Evolutionary conservation across 2,797 vertebrate species (phyloP).

Genomic region (Hozukius guyotensis): DNA sequence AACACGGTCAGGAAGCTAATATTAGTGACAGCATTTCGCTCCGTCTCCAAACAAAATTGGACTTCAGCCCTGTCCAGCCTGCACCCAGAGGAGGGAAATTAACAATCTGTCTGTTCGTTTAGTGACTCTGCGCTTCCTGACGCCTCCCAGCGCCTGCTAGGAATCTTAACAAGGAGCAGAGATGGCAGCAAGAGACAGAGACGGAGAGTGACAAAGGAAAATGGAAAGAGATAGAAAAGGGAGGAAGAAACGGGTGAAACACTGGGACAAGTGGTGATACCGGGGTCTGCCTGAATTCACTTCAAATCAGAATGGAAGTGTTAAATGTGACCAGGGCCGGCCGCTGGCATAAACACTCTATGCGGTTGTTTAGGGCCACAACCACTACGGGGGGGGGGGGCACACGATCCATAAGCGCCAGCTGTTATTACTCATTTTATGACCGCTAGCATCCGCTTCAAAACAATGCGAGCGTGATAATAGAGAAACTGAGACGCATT

Average conservation of each 20-base stretch:
- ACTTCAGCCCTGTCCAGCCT: constrained; percentile 44
- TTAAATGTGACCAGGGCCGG: too few species aligned
- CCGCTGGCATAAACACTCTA: too few species aligned
- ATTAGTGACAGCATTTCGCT: constrained; percentile 52
- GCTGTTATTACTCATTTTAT: too few species aligned
- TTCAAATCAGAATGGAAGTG: neutral
- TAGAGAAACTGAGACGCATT: too few species aligned
- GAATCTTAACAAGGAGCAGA: constrained; percentile 64
- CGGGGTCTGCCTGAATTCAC: neutral
- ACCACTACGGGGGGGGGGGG: too few species aligned
- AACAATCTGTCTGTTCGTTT: constrained; percentile 66
- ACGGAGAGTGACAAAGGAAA: constrained; percentile 18
- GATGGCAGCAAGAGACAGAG: neutral
- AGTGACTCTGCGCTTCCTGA: constrained; percentile 49
- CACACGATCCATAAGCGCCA: too few species aligned
- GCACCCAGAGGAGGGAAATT: constrained; percentile 55
- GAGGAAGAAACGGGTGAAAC: neutral
- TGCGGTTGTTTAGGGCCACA: too few species aligned
- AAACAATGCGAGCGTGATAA: too few species aligned
- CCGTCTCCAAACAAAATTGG: constrained; percentile 51
- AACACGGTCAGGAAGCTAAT: constrained; percentile 14
- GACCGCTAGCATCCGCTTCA: too few species aligned
- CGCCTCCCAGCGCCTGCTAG: constrained; percentile 34
- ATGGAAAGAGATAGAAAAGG: neutral
- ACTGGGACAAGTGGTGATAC: neutral